Evolutionary conservation across 2,797 vertebrate genomes (phyloP).

Genomic region (Enteromius treurensis): DNA sequence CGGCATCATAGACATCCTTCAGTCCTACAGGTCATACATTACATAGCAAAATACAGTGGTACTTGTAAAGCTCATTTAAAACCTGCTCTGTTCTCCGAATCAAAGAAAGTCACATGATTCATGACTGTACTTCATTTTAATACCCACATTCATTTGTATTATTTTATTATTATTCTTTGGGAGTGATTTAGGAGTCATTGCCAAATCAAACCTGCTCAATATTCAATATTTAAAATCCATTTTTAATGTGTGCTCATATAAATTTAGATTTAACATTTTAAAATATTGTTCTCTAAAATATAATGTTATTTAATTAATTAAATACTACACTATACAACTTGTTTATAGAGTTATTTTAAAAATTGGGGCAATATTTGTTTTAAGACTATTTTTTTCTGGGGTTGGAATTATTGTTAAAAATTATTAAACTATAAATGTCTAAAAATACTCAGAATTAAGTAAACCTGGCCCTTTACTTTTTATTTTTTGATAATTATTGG

Average conservation of each 20-base stretch:
- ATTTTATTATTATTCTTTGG: not conserved
- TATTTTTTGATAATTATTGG: not conserved
- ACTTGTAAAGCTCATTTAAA: not conserved
- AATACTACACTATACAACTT: not conserved
- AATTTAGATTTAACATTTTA: not conserved
- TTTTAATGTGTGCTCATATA: not conserved
- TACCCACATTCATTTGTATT: not conserved
- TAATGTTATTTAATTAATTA: not conserved
- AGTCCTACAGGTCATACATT: constrained; percentile 89
- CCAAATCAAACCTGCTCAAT: not conserved
- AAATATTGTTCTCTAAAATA: not conserved
- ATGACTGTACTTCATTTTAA: not conserved
- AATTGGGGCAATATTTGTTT: not conserved
- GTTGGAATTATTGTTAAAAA: not conserved
- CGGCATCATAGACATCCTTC: constrained; percentile 96
- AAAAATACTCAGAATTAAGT: not conserved
- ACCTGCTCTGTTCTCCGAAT: not conserved
- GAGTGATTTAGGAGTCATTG: too few relatives aligned
- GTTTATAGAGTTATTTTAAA: not conserved
- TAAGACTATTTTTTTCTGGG: not conserved
- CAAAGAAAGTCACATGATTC: not conserved
- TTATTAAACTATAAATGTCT: not conserved
- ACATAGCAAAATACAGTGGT: not conserved
- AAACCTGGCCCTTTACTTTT: not conserved
- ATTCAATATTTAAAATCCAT: not conserved